Base-by-base conservation (phyloP, 2,113 vertebrate species). In the Neodon shergylaensis region DNA sequence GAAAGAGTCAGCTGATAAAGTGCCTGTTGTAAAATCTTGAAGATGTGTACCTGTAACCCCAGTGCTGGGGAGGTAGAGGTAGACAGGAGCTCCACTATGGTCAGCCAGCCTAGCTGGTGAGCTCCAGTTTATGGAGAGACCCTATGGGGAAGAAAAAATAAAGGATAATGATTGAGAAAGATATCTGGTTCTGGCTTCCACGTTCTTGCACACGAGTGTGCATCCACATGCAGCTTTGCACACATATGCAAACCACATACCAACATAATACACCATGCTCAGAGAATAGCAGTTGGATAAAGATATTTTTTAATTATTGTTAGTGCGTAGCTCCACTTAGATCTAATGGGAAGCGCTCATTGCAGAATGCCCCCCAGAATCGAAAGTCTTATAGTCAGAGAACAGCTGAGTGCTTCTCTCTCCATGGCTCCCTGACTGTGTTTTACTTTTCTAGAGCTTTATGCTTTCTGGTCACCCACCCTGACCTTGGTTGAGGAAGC, bases 391-490 rank as follows among this genome's bases (percentile, higher is more conserved):
- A 49, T n/a, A 5, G 14, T 31, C 49, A 4, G 63, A 73, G 81
- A 88, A 52, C 3, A 54, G 63, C 33, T 28, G 19, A 81, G 44
- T 39, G 13, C 13, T 42, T 73, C 28, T 70, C 24, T 84, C 22
- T 31, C 33, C 4, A 0, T 13, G 2, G 22, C 12, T 42, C 63
- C 47, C n/a, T 49, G n/a, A 36, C 1, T 2, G 72, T 54, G 19
- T 7, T 78, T 66, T 63, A n/a, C 31, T 63, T 88, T 83, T 77
- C n/a, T 13, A 17, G 72, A 52, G n/a, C 0, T 31, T 24, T 54
- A 19, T 26, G 5, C 47, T 36, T 63, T n/a, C 65, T 47, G n/a
- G 14, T 36, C 14, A n/a, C 28, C 36, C 1, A 39, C 39, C 4
- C 49, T 24, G 70, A 42, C 11, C 33, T 79, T 36, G 19, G 2